Conservation (phyloP, 2,888 invertebrate genomes). For the Halictus ligatus region DNA sequence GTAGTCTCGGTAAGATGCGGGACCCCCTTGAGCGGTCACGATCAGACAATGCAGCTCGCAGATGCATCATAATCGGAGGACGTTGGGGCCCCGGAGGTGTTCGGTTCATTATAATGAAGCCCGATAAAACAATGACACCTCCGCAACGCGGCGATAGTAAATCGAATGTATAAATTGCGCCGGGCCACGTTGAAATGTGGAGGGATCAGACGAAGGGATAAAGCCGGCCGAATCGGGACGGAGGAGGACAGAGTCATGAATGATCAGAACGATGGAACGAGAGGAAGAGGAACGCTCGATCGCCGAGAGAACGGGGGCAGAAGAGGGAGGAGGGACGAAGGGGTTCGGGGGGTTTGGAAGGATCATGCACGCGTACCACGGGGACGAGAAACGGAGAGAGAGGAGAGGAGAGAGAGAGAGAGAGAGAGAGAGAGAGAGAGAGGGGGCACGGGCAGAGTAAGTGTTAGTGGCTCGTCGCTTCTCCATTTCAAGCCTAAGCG, state of each 20-base stretch:
- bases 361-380: constrained; percentile 39
- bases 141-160: constrained; percentile 65
- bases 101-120: constrained; percentile 48
- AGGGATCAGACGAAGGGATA: constrained; percentile 57
- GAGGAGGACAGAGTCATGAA: constrained; percentile 62
- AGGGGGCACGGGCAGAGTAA: constrained; percentile 75
- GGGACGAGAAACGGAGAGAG: constrained; percentile 51
- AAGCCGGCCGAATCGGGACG: constrained; percentile 57
- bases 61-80: constrained; percentile 9
- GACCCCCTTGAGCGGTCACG: not conserved
- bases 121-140: constrained; percentile 68
- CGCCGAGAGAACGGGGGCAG: constrained; percentile 53
- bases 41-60: not conserved
- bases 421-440: constrained; percentile 51
- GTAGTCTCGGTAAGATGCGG: not conserved
- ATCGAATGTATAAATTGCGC: constrained; percentile 61
- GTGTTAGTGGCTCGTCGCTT: constrained; percentile 83
- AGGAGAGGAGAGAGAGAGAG: not conserved
- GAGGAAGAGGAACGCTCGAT: constrained; percentile 52
- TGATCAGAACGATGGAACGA: constrained; percentile 59
- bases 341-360: constrained; percentile 34
- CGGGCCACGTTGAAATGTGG: constrained; percentile 57
- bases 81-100: not conserved
- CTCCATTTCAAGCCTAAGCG: constrained; percentile 85
- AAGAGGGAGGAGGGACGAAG: constrained; percentile 31